Percentiles rank a stretch among this genome's conserved stretches.
Evolutionary conservation across 2,888 invertebrate species (phyloP).

Genomic region (Miltochrista miniata): DNA sequence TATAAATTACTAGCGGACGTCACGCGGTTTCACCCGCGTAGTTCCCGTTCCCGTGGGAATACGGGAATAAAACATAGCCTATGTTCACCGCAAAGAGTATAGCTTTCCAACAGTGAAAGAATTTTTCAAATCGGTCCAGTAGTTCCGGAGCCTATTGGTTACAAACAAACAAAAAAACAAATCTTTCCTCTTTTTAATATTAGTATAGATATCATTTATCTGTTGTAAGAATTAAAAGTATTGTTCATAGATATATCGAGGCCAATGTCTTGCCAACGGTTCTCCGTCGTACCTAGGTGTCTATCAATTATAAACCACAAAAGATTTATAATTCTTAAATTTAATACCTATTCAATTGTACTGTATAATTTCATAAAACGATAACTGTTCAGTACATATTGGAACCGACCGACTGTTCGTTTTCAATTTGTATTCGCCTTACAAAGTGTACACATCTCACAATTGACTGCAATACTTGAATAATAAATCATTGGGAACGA

Average conservation of each 20-base stretch:
- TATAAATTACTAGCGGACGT: too few relatives aligned
- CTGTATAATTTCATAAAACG: slow-evolving; percentile 31
- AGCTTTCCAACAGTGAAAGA: too few relatives aligned
- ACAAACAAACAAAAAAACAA: too few relatives aligned
- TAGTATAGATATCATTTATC: too few relatives aligned
- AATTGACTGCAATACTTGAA: slow-evolving; percentile 57
- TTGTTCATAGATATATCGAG: background rate
- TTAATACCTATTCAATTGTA: slow-evolving; percentile 18
- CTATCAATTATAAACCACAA: background rate
- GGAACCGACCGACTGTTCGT: slow-evolving; percentile 28
- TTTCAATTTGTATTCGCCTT: slow-evolving; percentile 44
- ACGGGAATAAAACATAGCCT: too few relatives aligned
- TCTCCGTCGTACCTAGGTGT: background rate
- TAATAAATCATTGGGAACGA: slow-evolving; percentile 68
- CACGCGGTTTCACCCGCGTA: too few relatives aligned
- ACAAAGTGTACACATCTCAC: slow-evolving; percentile 44
- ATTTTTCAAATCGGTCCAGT: too few relatives aligned
- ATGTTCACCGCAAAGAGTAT: too few relatives aligned
- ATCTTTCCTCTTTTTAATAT: too few relatives aligned
- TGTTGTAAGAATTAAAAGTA: too few relatives aligned
- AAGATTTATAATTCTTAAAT: slow-evolving; percentile 5
- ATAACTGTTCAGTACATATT: slow-evolving; percentile 25
- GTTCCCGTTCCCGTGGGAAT: too few relatives aligned
- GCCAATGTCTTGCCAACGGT: background rate
- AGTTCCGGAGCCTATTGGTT: too few relatives aligned